Conservation (phyloP, 2,888 invertebrate genomes). For the Merodon equestris region DNA sequence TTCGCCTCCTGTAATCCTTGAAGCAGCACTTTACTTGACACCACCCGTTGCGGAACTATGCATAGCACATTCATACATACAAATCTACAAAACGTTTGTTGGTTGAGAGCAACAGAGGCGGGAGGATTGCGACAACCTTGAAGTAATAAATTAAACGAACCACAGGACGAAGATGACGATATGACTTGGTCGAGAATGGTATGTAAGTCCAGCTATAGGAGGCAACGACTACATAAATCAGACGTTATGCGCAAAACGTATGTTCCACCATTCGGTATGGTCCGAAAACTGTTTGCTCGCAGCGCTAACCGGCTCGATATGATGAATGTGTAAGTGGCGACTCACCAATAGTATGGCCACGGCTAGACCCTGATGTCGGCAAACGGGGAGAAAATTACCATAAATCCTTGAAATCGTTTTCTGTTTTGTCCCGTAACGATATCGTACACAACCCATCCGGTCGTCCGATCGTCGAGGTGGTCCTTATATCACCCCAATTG, state of each 20-base stretch:
- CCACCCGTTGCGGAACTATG: background rate
- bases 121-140: background rate
- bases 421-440: constrained; percentile 5
- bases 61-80: no score
- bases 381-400: constrained; percentile 47
- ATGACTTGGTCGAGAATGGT: constrained; percentile 17
- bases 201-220: no score
- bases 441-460: constrained; percentile 1
- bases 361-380: constrained; percentile 16
- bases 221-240: constrained; percentile 48
- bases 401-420: constrained; percentile 56
- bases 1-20: constrained; percentile 23
- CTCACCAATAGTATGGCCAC: no score
- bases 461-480: constrained; percentile 11
- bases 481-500: constrained; percentile 41
- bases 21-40: constrained; percentile 32
- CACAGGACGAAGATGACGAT: constrained; percentile 43
- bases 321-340: constrained; percentile 51
- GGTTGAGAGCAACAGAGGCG: no score
- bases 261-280: constrained; percentile 56
- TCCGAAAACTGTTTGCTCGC: constrained; percentile 61
- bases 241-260: constrained; percentile 49
- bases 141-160: constrained; percentile 53
- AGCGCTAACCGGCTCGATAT: constrained; percentile 57
- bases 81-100: background rate